Percentiles rank a stretch among this genome's conserved stretches.
Evolutionary conservation across 1,140 invertebrate genomes (phyloP).

Genomic region (Solen grandis): DNA sequence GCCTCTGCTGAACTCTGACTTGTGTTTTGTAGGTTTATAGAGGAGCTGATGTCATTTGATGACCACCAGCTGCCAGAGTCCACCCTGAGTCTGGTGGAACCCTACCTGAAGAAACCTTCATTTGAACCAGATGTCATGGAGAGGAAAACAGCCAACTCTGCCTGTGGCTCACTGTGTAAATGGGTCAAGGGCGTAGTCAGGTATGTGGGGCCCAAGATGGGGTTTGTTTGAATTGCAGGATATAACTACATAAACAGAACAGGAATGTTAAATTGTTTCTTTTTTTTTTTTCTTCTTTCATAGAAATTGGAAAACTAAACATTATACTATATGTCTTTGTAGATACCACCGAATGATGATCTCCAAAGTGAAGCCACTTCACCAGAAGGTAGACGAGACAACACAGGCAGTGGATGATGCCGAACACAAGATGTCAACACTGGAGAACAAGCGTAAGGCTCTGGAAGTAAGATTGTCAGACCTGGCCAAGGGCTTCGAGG

Average conservation of each 20-base stretch:
- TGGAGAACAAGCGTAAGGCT: constrained; percentile 78
- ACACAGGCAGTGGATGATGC: constrained; percentile 78
- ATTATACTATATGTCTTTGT: no score
- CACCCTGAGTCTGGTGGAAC: constrained; percentile 77
- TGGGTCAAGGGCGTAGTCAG: constrained; percentile 80
- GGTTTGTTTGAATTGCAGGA: no score
- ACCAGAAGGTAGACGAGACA: constrained; percentile 80
- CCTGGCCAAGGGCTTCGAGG: constrained; percentile 79
- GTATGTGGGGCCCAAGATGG: constrained; percentile 67
- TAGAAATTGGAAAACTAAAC: no score
- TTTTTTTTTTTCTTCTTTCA: no score
- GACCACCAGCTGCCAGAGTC: constrained; percentile 78
- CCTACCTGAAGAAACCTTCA: constrained; percentile 79
- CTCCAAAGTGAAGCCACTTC: constrained; percentile 79
- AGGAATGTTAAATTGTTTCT: no score
- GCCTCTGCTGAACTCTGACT: no score
- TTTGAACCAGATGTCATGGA: constrained; percentile 78
- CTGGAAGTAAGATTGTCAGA: constrained; percentile 78
- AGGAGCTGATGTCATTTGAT: constrained; percentile 80
- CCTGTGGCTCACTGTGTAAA: constrained; percentile 77
- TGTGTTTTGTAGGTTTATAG: constrained; percentile 80
- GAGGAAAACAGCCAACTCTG: constrained; percentile 75
- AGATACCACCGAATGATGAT: constrained; percentile 80
- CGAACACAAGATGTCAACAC: constrained; percentile 78
- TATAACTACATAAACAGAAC: no score